phyloP scores from a whole-genome alignment of 2,797 vertebrate genomes.

The Microctenopoma lineatum region DNA sequence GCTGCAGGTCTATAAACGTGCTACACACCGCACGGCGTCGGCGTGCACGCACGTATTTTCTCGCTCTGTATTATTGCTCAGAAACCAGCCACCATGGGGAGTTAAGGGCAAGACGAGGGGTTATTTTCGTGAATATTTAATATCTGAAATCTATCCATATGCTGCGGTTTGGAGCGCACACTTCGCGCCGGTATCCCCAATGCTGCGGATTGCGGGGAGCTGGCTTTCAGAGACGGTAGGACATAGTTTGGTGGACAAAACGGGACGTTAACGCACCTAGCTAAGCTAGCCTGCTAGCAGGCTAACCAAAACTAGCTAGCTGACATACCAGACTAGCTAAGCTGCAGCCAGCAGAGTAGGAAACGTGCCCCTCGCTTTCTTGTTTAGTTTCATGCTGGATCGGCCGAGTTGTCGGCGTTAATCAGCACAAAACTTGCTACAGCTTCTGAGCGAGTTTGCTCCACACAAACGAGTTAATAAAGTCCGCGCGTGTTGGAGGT shows the following conservation, averaged over 20 bases:
- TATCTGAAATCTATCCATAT: conserved; percentile 70
- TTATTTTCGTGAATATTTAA: conserved; percentile 71
- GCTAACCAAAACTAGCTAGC: conserved; percentile 66
- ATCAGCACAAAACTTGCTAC: conserved; percentile 22
- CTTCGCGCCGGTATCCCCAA: conserved; percentile 79
- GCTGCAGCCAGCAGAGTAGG: conserved; percentile 69
- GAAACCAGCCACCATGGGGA: conserved; percentile 80
- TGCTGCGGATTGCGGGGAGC: conserved; percentile 79
- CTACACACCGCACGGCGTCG: conserved; percentile 45
- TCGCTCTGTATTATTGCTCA: conserved; percentile 74
- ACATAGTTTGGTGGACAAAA: conserved; percentile 73
- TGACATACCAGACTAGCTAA: conserved; percentile 53
- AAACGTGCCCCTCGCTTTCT: conserved; percentile 78
- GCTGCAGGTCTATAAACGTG: conserved; percentile 44
- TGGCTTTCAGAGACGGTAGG: conserved; percentile 82
- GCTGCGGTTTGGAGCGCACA: conserved; percentile 70
- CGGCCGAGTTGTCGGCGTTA: conserved; percentile 8
- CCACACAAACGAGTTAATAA: not conserved
- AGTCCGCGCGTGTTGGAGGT: conserved; percentile 35
- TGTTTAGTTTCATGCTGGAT: conserved; percentile 55
- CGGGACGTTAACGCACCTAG: conserved; percentile 64
- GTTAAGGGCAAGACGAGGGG: conserved; percentile 75
- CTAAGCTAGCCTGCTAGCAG: conserved; percentile 57
- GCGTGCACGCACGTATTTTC: conserved; percentile 71
- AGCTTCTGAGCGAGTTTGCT: conserved; percentile 22